Conservation (phyloP, 2,888 invertebrate genomes). For the Sinopyrophorus schimmeli region DNA sequence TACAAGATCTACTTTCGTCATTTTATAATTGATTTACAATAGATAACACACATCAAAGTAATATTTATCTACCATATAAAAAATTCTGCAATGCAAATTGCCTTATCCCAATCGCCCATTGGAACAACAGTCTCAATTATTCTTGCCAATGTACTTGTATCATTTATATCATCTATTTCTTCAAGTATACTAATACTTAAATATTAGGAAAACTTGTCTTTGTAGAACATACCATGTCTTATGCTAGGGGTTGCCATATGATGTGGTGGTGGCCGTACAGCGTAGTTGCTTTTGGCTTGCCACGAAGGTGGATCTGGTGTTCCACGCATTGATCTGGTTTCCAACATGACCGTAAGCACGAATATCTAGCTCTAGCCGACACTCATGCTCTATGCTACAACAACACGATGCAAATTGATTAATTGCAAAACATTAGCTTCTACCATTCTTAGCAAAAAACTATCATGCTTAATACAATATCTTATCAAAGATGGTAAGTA, state of each 20-base stretch:
- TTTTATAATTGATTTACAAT: not conserved
- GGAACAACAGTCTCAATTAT: no score
- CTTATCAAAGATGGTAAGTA: no score
- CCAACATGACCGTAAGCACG: constrained; percentile 66
- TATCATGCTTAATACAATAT: not conserved
- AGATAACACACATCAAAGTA: not conserved
- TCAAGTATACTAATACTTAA: no score
- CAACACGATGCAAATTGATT: constrained; percentile 31
- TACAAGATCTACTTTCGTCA: not conserved
- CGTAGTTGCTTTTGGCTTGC: constrained; percentile 61
- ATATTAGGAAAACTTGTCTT: no score
- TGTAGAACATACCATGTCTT: constrained; percentile 54
- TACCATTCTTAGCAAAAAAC: constrained; percentile 8
- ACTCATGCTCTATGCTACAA: constrained; percentile 44
- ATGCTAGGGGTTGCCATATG: constrained; percentile 53
- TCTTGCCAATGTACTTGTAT: no score
- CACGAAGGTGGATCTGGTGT: constrained; percentile 67
- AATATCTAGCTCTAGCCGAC: constrained; percentile 43
- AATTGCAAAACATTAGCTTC: constrained; percentile 7
- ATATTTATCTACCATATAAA: not conserved
- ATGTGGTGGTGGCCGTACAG: constrained; percentile 51
- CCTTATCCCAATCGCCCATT: no score
- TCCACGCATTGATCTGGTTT: constrained; percentile 74
- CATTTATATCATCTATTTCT: no score
- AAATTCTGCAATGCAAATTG: no score